Percentiles rank a stretch among this genome's conserved stretches.
These are phyloP conservation scores for Harpagifer antarcticus DNA, from an alignment of 2,797 vertebrate species.

Conservation along the genomic window DNA sequence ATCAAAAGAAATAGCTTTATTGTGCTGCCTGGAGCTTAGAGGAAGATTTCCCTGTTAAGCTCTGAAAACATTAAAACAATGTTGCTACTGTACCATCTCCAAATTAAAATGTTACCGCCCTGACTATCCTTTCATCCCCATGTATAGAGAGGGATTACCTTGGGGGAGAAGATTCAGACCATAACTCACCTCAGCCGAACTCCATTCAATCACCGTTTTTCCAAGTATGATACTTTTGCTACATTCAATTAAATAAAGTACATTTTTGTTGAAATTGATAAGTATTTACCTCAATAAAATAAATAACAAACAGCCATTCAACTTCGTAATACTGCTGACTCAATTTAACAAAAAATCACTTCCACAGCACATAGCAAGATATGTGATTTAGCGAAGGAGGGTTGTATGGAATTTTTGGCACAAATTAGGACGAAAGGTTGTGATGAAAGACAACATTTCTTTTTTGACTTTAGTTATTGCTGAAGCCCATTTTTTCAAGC, in stretches of 20 bases:
- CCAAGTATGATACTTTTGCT: neutral
- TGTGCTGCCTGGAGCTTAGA: constrained; percentile 74
- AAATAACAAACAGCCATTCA: neutral
- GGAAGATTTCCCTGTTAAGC: constrained; percentile 81
- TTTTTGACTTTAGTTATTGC: neutral
- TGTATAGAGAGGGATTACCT: constrained; percentile 78
- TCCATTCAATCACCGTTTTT: constrained; percentile 37
- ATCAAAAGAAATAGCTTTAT: constrained; percentile 77
- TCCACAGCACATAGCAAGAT: neutral
- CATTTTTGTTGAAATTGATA: neutral
- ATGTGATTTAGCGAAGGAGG: neutral
- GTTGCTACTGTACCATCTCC: constrained; percentile 79
- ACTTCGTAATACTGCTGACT: neutral
- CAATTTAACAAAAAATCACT: neutral
- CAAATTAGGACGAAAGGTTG: neutral
- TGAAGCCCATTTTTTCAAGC: neutral
- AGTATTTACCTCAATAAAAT: neutral
- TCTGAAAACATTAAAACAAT: constrained; percentile 80
- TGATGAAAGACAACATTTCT: neutral
- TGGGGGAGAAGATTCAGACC: constrained; percentile 63
- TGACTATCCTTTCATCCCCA: constrained; percentile 73
- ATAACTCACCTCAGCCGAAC: constrained; percentile 64
- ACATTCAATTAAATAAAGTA: constrained; percentile 22
- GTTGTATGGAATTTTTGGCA: neutral
- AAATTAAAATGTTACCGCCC: constrained; percentile 85